These are phyloP conservation scores for Strix uralensis DNA, from an alignment of 2,113 vertebrate species.

Conservation along the genomic window DNA sequence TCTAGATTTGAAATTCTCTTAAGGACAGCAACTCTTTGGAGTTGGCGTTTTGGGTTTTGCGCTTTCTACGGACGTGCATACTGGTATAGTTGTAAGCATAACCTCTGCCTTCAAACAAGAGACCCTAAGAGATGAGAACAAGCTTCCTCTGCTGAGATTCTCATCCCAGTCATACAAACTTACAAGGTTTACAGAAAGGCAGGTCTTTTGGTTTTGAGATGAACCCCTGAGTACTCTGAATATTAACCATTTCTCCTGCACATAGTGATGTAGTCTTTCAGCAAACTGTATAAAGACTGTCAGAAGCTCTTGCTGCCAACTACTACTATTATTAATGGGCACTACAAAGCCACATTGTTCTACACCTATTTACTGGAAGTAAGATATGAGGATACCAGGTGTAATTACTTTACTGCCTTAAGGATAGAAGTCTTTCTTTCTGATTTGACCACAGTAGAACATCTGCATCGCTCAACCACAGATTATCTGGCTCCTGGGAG, in stretches of 20 bases:
- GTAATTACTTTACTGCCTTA: slow-evolving; percentile 43
- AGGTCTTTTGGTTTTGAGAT: neutral
- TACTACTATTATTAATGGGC: slow-evolving; percentile 3
- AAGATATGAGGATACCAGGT: slow-evolving; percentile 49
- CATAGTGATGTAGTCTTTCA: neutral
- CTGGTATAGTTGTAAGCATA: neutral
- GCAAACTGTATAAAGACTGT: neutral
- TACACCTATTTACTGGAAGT: slow-evolving; percentile 32
- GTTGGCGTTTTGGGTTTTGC: neutral
- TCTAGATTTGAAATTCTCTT: neutral
- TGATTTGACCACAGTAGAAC: slow-evolving; percentile 62
- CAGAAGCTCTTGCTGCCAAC: neutral
- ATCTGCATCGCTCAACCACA: slow-evolving; percentile 35
- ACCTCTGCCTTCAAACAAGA: neutral
- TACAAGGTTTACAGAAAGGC: neutral
- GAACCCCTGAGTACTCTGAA: neutral
- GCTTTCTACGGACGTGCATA: neutral
- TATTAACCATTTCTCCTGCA: neutral
- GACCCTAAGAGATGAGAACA: rapidly evolving
- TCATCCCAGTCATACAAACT: neutral
- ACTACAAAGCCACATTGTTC: slow-evolving; percentile 52
- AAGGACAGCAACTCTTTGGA: neutral
- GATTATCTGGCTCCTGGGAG: slow-evolving; percentile 35
- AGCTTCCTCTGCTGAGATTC: neutral
- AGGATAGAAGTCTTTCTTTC: slow-evolving; percentile 57